A percentile compares a stretch with the other conserved stretches of the same genome.
Conservation (phyloP, 2,797 vertebrate genomes). For the Podargus strigoides region DNA sequence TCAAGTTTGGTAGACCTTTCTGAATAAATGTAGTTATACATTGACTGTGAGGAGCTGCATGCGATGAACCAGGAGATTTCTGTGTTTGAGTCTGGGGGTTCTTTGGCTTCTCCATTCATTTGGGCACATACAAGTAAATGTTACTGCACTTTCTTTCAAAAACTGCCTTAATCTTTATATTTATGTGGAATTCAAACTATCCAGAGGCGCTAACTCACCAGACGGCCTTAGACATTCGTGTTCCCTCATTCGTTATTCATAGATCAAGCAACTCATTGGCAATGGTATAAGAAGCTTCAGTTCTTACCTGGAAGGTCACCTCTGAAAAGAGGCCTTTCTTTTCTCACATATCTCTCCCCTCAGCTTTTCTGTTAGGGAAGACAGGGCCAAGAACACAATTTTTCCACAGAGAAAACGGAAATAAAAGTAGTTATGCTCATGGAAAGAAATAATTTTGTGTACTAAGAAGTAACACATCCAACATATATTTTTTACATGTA, state of each 20-base stretch:
- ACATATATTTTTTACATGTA: neutral
- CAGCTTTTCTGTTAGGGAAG: neutral
- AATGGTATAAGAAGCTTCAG: slow-evolving; percentile 37
- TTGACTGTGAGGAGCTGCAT: neutral
- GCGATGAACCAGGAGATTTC: slow-evolving; percentile 19
- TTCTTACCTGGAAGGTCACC: slow-evolving; percentile 45
- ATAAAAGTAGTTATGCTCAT: neutral
- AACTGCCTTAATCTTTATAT: slow-evolving; percentile 4
- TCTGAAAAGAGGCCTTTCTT: slow-evolving; percentile 56
- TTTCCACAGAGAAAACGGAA: neutral
- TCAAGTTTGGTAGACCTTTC: slow-evolving; percentile 40
- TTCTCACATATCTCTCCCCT: neutral
- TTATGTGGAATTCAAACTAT: slow-evolving; percentile 13
- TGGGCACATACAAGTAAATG: neutral
- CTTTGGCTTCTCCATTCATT: neutral
- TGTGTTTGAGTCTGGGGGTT: neutral
- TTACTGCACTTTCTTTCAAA: slow-evolving; percentile 11
- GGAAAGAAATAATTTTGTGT: neutral
- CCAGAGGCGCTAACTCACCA: slow-evolving; percentile 43
- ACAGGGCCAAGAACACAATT: neutral
- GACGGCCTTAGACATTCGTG: neutral
- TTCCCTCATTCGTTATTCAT: slow-evolving; percentile 43
- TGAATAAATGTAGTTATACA: slow-evolving; percentile 18
- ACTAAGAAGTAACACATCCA: neutral
- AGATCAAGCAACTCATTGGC: slow-evolving; percentile 24